Evolutionary conservation across 2,888 invertebrate species (phyloP), one percentile per base, ranked within the genome.

Genomic region (Fragum whitleyi): DNA sequence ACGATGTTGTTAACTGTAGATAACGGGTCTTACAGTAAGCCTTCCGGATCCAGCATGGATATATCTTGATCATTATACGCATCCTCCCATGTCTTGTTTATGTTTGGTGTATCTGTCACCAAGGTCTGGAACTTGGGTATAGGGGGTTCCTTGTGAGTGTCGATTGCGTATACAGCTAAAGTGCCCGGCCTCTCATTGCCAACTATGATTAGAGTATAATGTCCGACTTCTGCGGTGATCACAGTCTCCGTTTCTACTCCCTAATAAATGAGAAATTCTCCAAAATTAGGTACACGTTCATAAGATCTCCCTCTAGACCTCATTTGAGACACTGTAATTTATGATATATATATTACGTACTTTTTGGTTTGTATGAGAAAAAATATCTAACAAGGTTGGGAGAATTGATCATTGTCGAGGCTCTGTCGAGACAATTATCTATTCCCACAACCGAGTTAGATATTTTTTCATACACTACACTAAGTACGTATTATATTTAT

Each of bases 121-220:
- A 89, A 73, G 1, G 82, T 86, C 80, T 90, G 86, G 74, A 89
- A 90, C 21, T 72, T 77, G 0, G 89, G 87, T 0, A 42, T 36
- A 6, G 72, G 47, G 32, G 32, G 3, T 21, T 79, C 55, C 69
- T 83, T 72, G 19, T 79, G 77, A 36, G 32, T 36, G 16, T 77
- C 83, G 3, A 90, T 76, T 5, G 88, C 85, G 79, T 89, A 91
- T 5, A 90, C 84, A n/a, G 81, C 77, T 28, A 91, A 86, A 9
- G 79, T 81, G 19, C 91, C 91, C 0, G 91, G 90, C 21, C 88
- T 68, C 75, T 91, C 91, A 55, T 83, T 86, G 1, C 89, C 91
- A 7, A 91, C 81, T 65, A 91, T 86, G 14, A 91, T 51, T 1
- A 91, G 26, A 0, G 86, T 81, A 9, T 80, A 72, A 19, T 81